Base-by-base conservation (phyloP, 1,140 invertebrate species). In the Trichonephila inaurata region DNA sequence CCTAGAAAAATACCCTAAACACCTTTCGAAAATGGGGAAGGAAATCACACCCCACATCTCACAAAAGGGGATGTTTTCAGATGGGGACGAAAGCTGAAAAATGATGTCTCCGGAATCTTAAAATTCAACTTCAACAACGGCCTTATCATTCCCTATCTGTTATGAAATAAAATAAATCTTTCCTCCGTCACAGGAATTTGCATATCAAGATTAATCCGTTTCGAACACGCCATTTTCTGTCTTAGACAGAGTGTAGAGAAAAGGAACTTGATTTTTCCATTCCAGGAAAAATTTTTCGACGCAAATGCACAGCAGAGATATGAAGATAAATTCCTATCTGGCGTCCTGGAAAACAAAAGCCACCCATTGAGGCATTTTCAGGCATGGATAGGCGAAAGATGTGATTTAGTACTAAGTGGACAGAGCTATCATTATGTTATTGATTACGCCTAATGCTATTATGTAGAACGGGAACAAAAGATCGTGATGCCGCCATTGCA, bases 401-500 rank as follows among this genome's bases (percentile, higher is more conserved):
- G 81, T 93, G 92, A 93, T 93, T 93, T 88, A 89, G 83, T 44
- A 44, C 85, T 89, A 62, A 88, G 85, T 81, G 92, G 69, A 93
- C 85, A 88, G 58, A 93, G 19, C 92, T 93, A 93, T 93, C 85
- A 93, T 93, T 93, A 93, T 51, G 85, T 93, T 40, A 93, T 93
- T 89, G 92, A 93, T 93, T 89, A 89, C 83, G 58, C 12, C 82
- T 77, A 86, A 92, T 69, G 44, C 21, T 33, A 86, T 93, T 81
- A 88, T 82, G 81, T 19, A 66, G 5, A 8, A 6, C 6, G 85
- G 66, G 51, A 89, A 93, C 85, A 93, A 93, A 88, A 88, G 85
- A 77, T 88, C 85, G 51, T 61, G 92, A 62, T 62, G n/a, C 77
- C 21, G 66, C 89, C 72, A 89, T 89, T 89, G 62, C 82, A 40